phyloP scores from a whole-genome alignment of 1,140 invertebrate genomes.

The Panagrolaimus sp. region DNA sequence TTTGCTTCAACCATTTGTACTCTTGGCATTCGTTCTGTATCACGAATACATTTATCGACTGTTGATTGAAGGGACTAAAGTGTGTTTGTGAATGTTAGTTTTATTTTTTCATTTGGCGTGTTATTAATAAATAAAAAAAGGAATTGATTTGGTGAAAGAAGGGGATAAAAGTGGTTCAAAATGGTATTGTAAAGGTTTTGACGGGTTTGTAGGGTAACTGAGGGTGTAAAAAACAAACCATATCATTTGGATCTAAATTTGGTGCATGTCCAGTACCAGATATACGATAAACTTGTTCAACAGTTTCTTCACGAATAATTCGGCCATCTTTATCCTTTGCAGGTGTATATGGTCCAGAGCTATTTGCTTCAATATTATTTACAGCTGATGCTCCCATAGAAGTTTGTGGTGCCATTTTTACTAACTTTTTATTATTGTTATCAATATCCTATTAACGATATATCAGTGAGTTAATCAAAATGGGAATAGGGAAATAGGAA shows the following conservation, averaged over 20 bases:
- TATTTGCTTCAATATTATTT: constrained; percentile 18
- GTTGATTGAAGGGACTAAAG: constrained; percentile 64
- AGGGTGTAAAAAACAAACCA: constrained; percentile 25
- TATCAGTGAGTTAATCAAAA: no score
- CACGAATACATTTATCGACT: constrained; percentile 77
- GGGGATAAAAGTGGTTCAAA: no score
- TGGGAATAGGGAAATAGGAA: no score
- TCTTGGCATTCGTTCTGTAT: constrained; percentile 78
- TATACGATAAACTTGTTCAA: constrained; percentile 43
- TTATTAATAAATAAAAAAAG: no score
- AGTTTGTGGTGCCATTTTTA: constrained; percentile 8
- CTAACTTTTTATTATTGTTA: no score
- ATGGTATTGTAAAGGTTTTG: no score
- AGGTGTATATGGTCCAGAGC: constrained; percentile 36
- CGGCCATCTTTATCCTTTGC: constrained; percentile 28
- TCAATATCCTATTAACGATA: no score
- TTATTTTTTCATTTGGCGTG: no score
- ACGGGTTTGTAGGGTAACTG: background rate
- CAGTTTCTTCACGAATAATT: constrained; percentile 32
- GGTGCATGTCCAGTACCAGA: constrained; percentile 29
- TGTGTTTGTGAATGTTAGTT: constrained; percentile 3
- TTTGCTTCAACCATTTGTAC: constrained; percentile 44
- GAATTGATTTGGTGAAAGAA: no score
- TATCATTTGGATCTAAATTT: constrained; percentile 30
- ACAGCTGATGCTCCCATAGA: background rate